Conservation (phyloP, 2,797 vertebrate species). For the Pelodytes ibericus region DNA sequence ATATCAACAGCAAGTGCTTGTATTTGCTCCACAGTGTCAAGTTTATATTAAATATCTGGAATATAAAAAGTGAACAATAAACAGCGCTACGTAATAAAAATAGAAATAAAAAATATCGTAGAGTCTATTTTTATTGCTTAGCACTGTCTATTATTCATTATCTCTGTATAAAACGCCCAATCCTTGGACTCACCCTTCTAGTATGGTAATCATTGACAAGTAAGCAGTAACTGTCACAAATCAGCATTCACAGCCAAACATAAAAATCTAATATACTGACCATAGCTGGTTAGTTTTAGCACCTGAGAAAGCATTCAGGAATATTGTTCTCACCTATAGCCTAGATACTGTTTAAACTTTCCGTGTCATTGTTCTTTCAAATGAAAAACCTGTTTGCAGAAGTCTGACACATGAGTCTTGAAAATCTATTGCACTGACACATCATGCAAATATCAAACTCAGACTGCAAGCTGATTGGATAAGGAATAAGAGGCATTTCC, state of each 20-base stretch:
- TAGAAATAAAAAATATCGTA: no score
- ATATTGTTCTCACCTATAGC: slow-evolving; percentile 21
- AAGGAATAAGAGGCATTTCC: slow-evolving; percentile 29
- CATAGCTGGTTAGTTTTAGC: slow-evolving; percentile 6
- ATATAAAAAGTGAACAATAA: no score
- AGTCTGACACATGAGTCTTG: slow-evolving; percentile 39
- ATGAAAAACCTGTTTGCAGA: slow-evolving; percentile 52
- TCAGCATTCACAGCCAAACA: no score
- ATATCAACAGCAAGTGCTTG: no score
- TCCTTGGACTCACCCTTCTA: no score
- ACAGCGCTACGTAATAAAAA: no score
- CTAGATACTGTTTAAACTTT: slow-evolving; percentile 44
- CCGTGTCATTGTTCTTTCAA: slow-evolving; percentile 35
- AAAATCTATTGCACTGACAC: slow-evolving; percentile 32
- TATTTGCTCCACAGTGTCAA: no score
- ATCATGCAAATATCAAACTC: slow-evolving; percentile 36
- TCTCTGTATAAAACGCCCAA: no score
- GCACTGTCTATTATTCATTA: no score
- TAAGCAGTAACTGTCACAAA: background rate
- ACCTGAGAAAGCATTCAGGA: slow-evolving; percentile 17
- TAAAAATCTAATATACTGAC: background rate
- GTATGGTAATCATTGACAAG: no score
- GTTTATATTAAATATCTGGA: no score
- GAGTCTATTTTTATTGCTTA: no score
- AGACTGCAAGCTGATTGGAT: slow-evolving; percentile 23